Percentiles rank a stretch among this genome's conserved stretches.
These are phyloP conservation scores for Trichonephila clavipes DNA, from an alignment of 1,140 invertebrate genomes.

Conservation along the genomic window DNA sequence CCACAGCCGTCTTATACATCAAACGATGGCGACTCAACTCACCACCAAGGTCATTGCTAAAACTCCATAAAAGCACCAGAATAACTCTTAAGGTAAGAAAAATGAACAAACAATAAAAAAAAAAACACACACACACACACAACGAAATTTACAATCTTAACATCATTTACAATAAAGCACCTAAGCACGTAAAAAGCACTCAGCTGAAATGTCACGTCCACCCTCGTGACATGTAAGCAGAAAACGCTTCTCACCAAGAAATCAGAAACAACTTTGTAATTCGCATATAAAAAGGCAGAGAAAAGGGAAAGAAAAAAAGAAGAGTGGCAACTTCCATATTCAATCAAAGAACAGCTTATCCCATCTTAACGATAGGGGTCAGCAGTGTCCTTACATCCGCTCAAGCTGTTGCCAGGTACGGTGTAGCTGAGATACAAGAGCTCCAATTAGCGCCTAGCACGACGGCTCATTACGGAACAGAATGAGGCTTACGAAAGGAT, in stretches of 20 bases:
- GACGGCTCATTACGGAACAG: conserved; percentile 68
- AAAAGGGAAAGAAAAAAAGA: neutral
- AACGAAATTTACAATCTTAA: neutral
- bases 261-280: conserved; percentile 1
- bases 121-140: no score
- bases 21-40: no score
- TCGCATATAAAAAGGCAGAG: neutral
- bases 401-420: conserved; percentile 70
- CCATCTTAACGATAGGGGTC: conserved; percentile 57
- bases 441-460: conserved; percentile 67
- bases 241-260: neutral
- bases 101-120: neutral
- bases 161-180: no score
- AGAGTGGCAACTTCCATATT: conserved; percentile 24
- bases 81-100: no score
- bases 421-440: conserved; percentile 43
- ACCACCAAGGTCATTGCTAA: no score
- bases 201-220: no score
- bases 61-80: no score
- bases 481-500: conserved; percentile 51
- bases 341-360: conserved; percentile 61
- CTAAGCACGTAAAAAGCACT: no score
- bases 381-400: conserved; percentile 41
- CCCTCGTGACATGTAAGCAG: no score
- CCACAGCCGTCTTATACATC: no score